Conservation (phyloP, 2,888 invertebrate genomes). For the Rhamnusium bicolor region DNA sequence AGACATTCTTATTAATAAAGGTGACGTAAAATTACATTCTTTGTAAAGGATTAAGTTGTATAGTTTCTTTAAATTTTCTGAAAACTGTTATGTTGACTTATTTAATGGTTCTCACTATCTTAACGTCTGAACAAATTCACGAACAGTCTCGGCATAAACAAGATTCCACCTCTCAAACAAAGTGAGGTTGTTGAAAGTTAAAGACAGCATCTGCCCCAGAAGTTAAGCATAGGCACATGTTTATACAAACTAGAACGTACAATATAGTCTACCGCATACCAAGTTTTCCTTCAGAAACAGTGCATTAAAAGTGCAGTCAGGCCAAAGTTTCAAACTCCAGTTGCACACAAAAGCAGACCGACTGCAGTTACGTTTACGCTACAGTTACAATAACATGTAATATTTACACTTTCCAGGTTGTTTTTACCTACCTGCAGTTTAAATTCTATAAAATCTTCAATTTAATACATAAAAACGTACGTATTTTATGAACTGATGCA, state of each 20-base stretch:
- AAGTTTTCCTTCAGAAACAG: conserved; percentile 23
- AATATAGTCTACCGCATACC: conserved; percentile 24
- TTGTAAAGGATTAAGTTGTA: too few relatives aligned
- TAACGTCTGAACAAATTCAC: background rate
- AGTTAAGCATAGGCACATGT: conserved; percentile 16
- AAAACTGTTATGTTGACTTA: too few relatives aligned
- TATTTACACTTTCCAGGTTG: conserved; percentile 5
- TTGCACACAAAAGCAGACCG: conserved; percentile 18
- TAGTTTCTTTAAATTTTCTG: too few relatives aligned
- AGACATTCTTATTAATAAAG: too few relatives aligned
- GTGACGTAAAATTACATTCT: too few relatives aligned
- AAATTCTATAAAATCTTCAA: background rate
- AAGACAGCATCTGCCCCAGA: conserved; percentile 6
- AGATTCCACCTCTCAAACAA: background rate
- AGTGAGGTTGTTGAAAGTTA: conserved; percentile 2
- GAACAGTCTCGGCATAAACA: conserved; percentile 1
- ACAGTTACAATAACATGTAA: conserved; percentile 11
- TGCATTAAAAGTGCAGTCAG: conserved; percentile 23
- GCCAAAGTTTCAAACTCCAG: conserved; percentile 28
- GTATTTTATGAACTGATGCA: background rate
- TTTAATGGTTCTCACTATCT: background rate
- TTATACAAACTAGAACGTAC: conserved; percentile 13
- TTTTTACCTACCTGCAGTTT: conserved; percentile 15
- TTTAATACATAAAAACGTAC: background rate
- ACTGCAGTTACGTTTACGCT: conserved; percentile 19